Evolutionary conservation across 2,113 vertebrate genomes (phyloP).

Genomic region (Ovibos moschatus): DNA sequence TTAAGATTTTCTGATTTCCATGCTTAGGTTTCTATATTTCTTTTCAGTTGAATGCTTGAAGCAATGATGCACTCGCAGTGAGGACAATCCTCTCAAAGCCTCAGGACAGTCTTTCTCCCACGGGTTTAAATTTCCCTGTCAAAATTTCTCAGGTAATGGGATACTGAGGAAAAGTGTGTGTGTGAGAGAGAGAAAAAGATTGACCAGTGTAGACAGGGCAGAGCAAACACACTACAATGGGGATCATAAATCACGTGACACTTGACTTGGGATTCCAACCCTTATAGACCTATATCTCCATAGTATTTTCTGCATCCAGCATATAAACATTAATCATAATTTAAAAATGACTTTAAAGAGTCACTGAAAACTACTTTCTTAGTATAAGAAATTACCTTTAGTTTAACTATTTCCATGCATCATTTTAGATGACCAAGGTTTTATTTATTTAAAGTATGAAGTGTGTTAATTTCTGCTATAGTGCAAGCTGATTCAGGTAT

Average conservation of each 20-base stretch:
- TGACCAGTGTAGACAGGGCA: neutral
- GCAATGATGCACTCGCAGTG: neutral
- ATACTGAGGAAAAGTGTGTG: neutral
- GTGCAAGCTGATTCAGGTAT: neutral
- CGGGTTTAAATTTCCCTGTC: conserved; percentile 31
- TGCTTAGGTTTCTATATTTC: neutral
- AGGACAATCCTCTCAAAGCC: neutral
- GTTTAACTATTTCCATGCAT: neutral
- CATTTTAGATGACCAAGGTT: neutral
- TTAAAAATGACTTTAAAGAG: neutral
- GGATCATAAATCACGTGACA: neutral
- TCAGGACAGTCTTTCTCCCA: neutral
- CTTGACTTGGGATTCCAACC: neutral
- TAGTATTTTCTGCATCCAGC: neutral
- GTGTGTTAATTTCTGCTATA: neutral
- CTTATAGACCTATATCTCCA: neutral
- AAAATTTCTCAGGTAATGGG: neutral
- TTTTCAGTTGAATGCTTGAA: conserved; percentile 36
- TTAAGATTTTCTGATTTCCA: conserved; percentile 28
- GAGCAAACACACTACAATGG: neutral
- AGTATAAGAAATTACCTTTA: neutral
- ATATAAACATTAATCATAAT: neutral
- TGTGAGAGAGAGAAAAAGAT: neutral
- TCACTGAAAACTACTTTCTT: neutral
- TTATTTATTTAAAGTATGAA: neutral